These are phyloP conservation scores for Circaetus gallicus DNA, from an alignment of 2,113 vertebrate species.

Conservation along the genomic window DNA sequence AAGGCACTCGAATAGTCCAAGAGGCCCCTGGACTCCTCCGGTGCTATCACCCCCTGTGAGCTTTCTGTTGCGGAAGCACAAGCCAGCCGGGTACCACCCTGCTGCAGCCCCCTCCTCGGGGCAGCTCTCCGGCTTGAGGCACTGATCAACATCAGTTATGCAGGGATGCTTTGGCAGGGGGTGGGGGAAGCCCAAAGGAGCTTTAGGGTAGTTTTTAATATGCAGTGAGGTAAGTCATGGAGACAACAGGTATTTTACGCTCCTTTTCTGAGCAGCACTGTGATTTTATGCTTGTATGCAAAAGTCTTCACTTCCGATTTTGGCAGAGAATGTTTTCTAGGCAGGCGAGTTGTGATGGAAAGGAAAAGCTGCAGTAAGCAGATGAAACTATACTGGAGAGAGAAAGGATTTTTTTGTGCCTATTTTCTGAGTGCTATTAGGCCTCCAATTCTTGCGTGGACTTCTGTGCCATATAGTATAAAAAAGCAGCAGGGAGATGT, in stretches of 20 bases:
- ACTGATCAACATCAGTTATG: neutral
- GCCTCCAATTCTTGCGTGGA: neutral
- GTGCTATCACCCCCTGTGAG: neutral
- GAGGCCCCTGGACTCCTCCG: neutral
- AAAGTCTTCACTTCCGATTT: neutral
- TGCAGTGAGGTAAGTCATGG: neutral
- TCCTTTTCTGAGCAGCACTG: neutral
- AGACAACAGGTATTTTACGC: neutral
- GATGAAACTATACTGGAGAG: neutral
- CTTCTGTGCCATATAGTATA: neutral
- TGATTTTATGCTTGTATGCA: neutral
- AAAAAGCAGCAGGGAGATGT: neutral
- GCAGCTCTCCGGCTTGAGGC: neutral
- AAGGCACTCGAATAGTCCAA: neutral
- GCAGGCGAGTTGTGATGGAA: neutral
- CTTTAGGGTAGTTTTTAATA: neutral
- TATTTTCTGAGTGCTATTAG: neutral
- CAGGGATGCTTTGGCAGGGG: neutral
- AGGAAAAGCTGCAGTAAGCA: neutral
- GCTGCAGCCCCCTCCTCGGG: rapidly evolving
- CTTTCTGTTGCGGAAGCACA: neutral
- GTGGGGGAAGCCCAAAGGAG: neutral
- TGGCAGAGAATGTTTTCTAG: neutral
- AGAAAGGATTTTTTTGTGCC: neutral
- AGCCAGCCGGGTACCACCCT: neutral